These are phyloP conservation scores for Ptiloglossa arizonensis DNA, from an alignment of 1,140 invertebrate genomes.

Conservation along the genomic window DNA sequence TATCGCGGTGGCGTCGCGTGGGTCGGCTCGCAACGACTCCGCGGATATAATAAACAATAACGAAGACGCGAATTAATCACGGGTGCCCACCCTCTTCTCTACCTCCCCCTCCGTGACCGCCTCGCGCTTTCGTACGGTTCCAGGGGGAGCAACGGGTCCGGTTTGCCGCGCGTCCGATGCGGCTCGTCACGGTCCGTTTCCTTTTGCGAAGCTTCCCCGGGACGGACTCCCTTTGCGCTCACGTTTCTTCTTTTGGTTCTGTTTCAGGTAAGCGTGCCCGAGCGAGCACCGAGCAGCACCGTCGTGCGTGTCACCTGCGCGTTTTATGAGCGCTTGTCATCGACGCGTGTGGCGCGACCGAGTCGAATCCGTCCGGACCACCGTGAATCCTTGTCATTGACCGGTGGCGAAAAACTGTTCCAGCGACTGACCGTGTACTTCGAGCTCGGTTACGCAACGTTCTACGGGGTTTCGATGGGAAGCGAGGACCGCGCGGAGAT, in stretches of 20 bases:
- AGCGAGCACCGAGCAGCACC: background rate
- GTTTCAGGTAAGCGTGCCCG: slow-evolving; percentile 51
- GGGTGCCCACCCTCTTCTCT: background rate
- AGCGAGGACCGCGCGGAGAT: slow-evolving; percentile 22
- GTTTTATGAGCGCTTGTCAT: slow-evolving; percentile 33
- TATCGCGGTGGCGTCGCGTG: slow-evolving; percentile 42
- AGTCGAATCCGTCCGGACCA: slow-evolving; percentile 23
- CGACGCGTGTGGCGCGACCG: slow-evolving; percentile 20
- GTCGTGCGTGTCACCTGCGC: slow-evolving; percentile 22
- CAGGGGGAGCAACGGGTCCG: too few species aligned
- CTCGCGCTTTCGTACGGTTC: slow-evolving; percentile 12
- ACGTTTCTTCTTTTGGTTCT: slow-evolving; percentile 4
- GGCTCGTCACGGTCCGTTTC: background rate
- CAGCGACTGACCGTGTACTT: background rate
- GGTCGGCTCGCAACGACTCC: slow-evolving; percentile 28
- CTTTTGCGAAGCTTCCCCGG: background rate
- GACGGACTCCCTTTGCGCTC: too few species aligned
- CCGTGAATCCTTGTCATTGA: background rate
- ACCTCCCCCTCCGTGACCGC: background rate
- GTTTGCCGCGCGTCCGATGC: too few species aligned
- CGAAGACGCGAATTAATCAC: slow-evolving; percentile 45
- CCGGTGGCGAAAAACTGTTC: background rate
- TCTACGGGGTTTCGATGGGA: background rate
- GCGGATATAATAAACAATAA: slow-evolving; percentile 47
- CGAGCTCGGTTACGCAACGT: slow-evolving; percentile 42